A percentile compares a stretch with the other conserved stretches of the same genome.
phyloP scores from a whole-genome alignment of 2,888 invertebrate genomes.

The Luperina testacea region DNA sequence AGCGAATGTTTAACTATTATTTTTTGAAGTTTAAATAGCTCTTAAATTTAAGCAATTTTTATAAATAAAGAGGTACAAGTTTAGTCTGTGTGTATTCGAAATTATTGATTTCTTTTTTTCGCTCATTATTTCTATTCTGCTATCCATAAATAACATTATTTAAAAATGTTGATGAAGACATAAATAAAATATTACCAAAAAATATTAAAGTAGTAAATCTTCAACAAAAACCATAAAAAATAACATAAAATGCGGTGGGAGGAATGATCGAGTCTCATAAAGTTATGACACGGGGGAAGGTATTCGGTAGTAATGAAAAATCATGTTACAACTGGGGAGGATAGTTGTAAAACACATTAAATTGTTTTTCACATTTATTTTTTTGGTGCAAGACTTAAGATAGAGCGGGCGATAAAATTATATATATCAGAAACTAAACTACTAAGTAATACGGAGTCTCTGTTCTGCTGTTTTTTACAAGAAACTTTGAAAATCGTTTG shows the following conservation, averaged over 20 bases:
- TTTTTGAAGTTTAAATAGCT: too few relatives aligned
- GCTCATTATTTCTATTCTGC: background rate
- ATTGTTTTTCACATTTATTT: slow-evolving; percentile 69
- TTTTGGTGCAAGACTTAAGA: slow-evolving; percentile 50
- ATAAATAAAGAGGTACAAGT: background rate
- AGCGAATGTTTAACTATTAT: too few relatives aligned
- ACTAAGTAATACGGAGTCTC: too few relatives aligned
- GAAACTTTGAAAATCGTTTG: too few relatives aligned
- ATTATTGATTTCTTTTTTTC: background rate
- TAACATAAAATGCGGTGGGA: slow-evolving; percentile 44
- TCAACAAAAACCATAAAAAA: slow-evolving; percentile 52
- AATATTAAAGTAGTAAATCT: slow-evolving; percentile 59
- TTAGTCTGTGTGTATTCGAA: background rate
- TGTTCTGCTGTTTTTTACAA: too few relatives aligned
- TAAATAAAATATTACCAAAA: slow-evolving; percentile 33
- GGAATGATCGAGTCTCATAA: slow-evolving; percentile 64
- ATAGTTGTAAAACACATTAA: slow-evolving; percentile 80
- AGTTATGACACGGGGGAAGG: slow-evolving; percentile 65
- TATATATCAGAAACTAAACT: background rate
- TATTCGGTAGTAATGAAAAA: slow-evolving; percentile 79
- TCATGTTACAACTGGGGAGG: slow-evolving; percentile 74
- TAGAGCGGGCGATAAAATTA: background rate
- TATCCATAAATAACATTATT: slow-evolving; percentile 11
- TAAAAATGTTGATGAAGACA: slow-evolving; percentile 34
- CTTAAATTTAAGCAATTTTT: too few relatives aligned